phyloP scores from a whole-genome alignment of 2,113 vertebrate genomes.

The Callochromis pleurospilus region DNA sequence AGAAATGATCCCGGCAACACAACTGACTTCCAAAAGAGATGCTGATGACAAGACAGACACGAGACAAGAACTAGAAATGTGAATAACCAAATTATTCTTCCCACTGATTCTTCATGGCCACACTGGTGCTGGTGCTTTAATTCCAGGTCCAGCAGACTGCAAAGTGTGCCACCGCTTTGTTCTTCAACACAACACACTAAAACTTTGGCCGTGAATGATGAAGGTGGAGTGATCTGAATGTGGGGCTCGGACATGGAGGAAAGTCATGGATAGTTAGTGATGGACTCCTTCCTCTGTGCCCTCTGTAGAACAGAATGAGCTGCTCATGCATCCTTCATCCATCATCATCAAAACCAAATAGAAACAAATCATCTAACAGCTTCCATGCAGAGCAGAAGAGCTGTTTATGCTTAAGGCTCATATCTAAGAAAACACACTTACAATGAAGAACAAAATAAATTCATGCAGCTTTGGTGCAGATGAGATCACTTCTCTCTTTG shows the following conservation, averaged over 20 bases:
- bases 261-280: neutral
- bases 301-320: neutral
- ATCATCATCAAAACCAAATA: neutral
- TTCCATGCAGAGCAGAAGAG: neutral
- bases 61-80: neutral
- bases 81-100: neutral
- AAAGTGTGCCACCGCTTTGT: neutral
- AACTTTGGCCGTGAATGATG: neutral
- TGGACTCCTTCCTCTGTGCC: neutral
- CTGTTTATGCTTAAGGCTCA: neutral
- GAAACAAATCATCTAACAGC: neutral
- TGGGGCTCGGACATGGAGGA: neutral
- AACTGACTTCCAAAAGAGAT: neutral
- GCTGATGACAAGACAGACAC: neutral
- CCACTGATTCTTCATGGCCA: neutral
- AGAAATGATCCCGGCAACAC: neutral
- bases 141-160: neutral
- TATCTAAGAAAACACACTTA: neutral
- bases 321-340: neutral
- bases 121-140: neutral
- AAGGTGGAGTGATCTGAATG: neutral
- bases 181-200: neutral
- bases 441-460: neutral
- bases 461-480: rapidly evolving
- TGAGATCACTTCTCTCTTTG: neutral